Conservation (phyloP, 2,888 invertebrate species). For the Hirtodrosophila duncani region DNA sequence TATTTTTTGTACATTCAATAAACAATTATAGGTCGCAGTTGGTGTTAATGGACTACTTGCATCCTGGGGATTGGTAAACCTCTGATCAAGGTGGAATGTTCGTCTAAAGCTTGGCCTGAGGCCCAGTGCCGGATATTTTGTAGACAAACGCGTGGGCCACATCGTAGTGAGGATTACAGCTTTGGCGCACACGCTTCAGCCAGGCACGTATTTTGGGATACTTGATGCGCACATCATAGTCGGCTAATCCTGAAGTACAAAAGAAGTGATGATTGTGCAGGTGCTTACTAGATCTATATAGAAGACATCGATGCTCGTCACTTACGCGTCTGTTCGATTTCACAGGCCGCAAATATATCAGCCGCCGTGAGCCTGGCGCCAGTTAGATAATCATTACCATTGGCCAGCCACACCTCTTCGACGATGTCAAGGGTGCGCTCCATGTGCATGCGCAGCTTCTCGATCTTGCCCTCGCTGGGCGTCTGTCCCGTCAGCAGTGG, state of each 20-base stretch:
- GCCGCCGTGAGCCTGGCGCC: constrained; percentile 84
- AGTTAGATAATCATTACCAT: constrained; percentile 79
- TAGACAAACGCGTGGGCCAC: constrained; percentile 82
- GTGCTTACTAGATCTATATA: neutral
- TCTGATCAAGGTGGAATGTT: neutral
- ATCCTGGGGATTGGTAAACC: no score
- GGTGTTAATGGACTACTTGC: no score
- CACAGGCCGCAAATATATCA: constrained; percentile 87
- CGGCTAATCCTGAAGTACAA: constrained; percentile 81
- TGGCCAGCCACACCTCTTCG: constrained; percentile 81
- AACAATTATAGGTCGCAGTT: neutral
- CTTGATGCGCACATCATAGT: constrained; percentile 82
- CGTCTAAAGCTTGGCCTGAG: constrained; percentile 67
- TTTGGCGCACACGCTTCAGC: constrained; percentile 82
- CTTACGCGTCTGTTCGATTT: constrained; percentile 88
- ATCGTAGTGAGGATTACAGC: constrained; percentile 83
- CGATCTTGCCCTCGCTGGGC: constrained; percentile 77
- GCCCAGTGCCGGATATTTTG: constrained; percentile 78
- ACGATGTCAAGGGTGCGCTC: constrained; percentile 80
- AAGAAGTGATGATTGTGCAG: neutral
- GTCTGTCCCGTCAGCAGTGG: constrained; percentile 80
- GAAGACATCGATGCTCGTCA: constrained; percentile 14
- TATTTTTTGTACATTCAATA: no score
- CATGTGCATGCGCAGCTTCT: constrained; percentile 79
- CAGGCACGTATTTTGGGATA: constrained; percentile 82